Conservation (phyloP, 2,888 invertebrate species). For the Scaptomyza flava region DNA sequence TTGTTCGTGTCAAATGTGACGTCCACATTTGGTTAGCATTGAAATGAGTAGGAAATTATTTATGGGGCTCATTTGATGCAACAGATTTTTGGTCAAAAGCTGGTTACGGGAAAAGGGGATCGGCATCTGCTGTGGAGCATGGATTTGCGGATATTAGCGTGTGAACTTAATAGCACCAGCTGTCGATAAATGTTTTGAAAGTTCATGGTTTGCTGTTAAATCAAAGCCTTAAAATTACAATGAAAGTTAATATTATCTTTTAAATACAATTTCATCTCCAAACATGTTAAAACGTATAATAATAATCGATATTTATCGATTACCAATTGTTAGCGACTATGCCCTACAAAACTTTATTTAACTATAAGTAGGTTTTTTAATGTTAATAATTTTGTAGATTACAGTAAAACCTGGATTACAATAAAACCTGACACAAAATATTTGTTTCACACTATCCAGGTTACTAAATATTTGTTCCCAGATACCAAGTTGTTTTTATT, state of each 20-base stretch:
- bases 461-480: too few relatives aligned
- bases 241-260: not conserved
- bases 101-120: conserved; percentile 25
- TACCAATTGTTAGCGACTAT: too few relatives aligned
- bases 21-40: conserved; percentile 57
- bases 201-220: conserved; percentile 5
- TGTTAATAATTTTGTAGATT: too few relatives aligned
- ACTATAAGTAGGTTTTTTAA: too few relatives aligned
- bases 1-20: conserved; percentile 57
- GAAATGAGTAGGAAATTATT: conserved; percentile 72
- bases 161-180: conserved; percentile 33
- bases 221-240: conserved; percentile 23
- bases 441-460: too few relatives aligned
- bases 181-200: conserved; percentile 38
- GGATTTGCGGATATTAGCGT: conserved; percentile 10
- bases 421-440: too few relatives aligned
- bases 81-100: conserved; percentile 65
- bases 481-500: too few relatives aligned
- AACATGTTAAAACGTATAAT: too few relatives aligned
- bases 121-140: conserved; percentile 2
- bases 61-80: conserved; percentile 73
- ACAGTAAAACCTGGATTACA: too few relatives aligned
- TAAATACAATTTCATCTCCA: conserved; percentile 2
- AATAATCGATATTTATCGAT: too few relatives aligned
- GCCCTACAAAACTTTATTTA: not conserved